Base-by-base conservation (phyloP, 2,113 vertebrate species). In the Salminus brasiliensis region DNA sequence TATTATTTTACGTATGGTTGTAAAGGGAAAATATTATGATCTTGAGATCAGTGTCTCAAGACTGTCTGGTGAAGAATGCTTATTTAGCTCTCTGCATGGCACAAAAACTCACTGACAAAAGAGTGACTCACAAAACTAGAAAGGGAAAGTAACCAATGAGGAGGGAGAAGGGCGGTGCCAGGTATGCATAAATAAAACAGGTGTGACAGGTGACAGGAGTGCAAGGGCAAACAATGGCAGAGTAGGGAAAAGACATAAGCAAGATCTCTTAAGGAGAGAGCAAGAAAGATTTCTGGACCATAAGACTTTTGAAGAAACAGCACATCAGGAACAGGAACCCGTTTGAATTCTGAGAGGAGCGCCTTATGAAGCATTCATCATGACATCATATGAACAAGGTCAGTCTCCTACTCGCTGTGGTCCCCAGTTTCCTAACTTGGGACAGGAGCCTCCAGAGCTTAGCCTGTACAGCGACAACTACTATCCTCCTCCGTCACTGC, bases 361-460 rank as follows among this genome's bases (percentile, higher is more conserved):
- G 85, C 80, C 86, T 71, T 84, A 80, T 68, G 88, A 41, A 85
- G 73, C 34, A 68, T 82, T 81, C 70, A 93, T 76, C 84, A 99
- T 99, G 98, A 97, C 96, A 89, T 95, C 96, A 52, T 99, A 97
- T 71, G 96, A 98, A 81, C 95, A 94, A 3, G 82, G 88, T 4
- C 95, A 96, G 83, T 98, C 97, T 72, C 95, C 98, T 21, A 94
- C 95, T 1, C 95, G 95, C 74, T 97, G 96, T 93, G 96, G 96
- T 81, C 98, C 97, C 0, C 98, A 98, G n/a, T 98, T 98, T 85
- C 98, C 98, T 62, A 97, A 87, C 76, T 93, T 98, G 1, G 97
- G 95, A 76, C 98, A 99, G 89, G 98, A 99, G 67, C 96, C 97
- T 69, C 98, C 97, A 0, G 97, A 99, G 89, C 94, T 99, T 91